Conservation (phyloP, 2,888 invertebrate species). For the Andrena bicolor region DNA sequence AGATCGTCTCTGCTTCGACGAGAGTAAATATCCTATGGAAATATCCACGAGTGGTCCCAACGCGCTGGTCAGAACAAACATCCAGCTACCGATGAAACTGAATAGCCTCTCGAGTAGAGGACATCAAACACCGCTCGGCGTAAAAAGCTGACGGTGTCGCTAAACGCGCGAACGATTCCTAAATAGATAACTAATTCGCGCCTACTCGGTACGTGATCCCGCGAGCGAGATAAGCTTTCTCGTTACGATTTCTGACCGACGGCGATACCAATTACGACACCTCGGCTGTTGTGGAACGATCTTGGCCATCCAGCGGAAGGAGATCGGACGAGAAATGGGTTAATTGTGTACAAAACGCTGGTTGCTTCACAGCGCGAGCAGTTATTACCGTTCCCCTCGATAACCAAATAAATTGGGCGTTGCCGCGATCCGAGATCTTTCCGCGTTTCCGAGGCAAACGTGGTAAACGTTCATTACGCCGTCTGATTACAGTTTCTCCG, state of each 20-base stretch:
- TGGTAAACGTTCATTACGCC: not conserved
- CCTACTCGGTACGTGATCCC: not conserved
- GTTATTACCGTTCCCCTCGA: constrained; percentile 41
- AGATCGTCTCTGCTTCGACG: not conserved
- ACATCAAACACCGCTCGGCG: not conserved
- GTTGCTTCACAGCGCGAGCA: constrained; percentile 3
- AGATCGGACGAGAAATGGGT: constrained; percentile 54
- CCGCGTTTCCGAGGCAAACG: constrained; percentile 22
- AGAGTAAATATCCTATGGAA: constrained; percentile 28
- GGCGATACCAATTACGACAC: constrained; percentile 18
- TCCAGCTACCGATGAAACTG: constrained; percentile 1
- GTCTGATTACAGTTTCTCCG: too few relatives aligned
- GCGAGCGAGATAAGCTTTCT: constrained; percentile 14
- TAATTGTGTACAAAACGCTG: constrained; percentile 58
- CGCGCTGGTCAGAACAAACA: constrained; percentile 22
- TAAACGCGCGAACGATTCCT: not conserved
- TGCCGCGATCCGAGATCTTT: constrained; percentile 22
- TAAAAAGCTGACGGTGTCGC: not conserved
- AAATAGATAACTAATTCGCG: constrained; percentile 9
- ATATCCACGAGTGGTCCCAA: not conserved
- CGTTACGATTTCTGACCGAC: constrained; percentile 36
- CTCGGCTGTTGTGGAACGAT: constrained; percentile 11
- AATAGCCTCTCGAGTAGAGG: not conserved
- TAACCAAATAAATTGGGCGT: constrained; percentile 50
- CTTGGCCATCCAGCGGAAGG: constrained; percentile 11